Conservation (phyloP, 2,797 vertebrate genomes). For the Gobio occitaniae region DNA sequence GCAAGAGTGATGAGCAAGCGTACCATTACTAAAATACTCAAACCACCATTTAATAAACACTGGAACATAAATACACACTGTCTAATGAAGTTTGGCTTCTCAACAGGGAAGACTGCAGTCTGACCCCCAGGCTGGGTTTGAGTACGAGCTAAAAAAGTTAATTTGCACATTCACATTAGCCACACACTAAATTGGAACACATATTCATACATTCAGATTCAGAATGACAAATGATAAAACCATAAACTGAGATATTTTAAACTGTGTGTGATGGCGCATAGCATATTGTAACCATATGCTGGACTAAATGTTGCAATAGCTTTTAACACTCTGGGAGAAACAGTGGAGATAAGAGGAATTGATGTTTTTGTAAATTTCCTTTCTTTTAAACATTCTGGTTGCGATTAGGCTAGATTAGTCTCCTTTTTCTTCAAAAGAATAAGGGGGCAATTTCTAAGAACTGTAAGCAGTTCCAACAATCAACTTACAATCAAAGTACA, state of each 20-base stretch:
- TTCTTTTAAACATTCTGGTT: slow-evolving; percentile 13
- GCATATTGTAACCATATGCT: slow-evolving; percentile 19
- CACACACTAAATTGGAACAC: background rate
- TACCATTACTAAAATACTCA: slow-evolving; percentile 60
- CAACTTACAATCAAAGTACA: too few relatives aligned
- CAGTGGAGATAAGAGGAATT: slow-evolving; percentile 7
- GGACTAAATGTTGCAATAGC: slow-evolving; percentile 25
- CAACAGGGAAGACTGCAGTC: slow-evolving; percentile 8
- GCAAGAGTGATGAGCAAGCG: slow-evolving; percentile 58
- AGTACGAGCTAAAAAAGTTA: slow-evolving; percentile 2
- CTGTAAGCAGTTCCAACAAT: background rate
- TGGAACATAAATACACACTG: slow-evolving; percentile 58
- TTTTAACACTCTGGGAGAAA: slow-evolving; percentile 17
- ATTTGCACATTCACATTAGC: background rate
- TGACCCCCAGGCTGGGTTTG: slow-evolving; percentile 8
- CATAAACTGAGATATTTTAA: slow-evolving; percentile 1
- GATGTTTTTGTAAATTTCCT: background rate
- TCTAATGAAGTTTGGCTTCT: slow-evolving; percentile 53
- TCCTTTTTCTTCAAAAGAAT: background rate
- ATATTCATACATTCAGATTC: background rate
- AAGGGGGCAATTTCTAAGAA: background rate
- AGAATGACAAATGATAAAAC: background rate
- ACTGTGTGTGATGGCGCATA: background rate
- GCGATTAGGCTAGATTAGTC: background rate
- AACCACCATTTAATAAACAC: slow-evolving; percentile 60